Conservation (phyloP, 92 coral and sea anemone species). For the Hydrozoanthus gracilis region DNA sequence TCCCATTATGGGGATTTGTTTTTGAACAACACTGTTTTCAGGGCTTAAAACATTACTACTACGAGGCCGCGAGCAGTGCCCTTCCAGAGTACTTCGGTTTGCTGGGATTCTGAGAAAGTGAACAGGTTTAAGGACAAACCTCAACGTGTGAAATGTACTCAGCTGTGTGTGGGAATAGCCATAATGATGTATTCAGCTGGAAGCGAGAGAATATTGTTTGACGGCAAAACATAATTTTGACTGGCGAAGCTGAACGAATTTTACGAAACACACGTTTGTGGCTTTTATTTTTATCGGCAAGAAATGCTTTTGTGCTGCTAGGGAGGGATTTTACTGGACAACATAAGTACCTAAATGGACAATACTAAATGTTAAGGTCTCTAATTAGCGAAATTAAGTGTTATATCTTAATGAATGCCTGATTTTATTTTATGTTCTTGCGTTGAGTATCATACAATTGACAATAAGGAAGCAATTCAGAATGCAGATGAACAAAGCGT, state of each 20-base stretch:
- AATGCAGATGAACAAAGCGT: too few species aligned
- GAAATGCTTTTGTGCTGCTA: not conserved
- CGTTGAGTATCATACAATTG: too few species aligned
- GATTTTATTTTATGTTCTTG: too few species aligned
- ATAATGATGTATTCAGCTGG: conserved; percentile 21
- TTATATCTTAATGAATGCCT: too few species aligned
- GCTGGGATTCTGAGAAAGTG: conserved; percentile 34
- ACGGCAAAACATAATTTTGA: not conserved
- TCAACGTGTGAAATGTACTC: conserved; percentile 28
- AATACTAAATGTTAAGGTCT: too few species aligned
- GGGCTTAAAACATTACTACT: conserved; percentile 22
- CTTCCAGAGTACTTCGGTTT: conserved; percentile 23
- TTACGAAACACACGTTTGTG: conserved; percentile 7
- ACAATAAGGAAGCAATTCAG: too few species aligned
- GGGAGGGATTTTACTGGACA: too few species aligned
- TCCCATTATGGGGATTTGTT: conserved; percentile 28
- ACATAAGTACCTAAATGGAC: too few species aligned
- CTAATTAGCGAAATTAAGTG: too few species aligned
- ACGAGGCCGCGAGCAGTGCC: not conserved
- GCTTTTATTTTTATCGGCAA: not conserved
- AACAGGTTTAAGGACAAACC: conserved; percentile 18
- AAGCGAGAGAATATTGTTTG: conserved; percentile 2
- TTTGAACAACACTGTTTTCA: not conserved
- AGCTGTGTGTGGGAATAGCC: conserved; percentile 23
- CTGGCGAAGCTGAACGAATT: not conserved